Percentiles rank a stretch among this genome's conserved stretches.
phyloP scores from a whole-genome alignment of 1,140 invertebrate species.

The Nasonia vitripennis region DNA sequence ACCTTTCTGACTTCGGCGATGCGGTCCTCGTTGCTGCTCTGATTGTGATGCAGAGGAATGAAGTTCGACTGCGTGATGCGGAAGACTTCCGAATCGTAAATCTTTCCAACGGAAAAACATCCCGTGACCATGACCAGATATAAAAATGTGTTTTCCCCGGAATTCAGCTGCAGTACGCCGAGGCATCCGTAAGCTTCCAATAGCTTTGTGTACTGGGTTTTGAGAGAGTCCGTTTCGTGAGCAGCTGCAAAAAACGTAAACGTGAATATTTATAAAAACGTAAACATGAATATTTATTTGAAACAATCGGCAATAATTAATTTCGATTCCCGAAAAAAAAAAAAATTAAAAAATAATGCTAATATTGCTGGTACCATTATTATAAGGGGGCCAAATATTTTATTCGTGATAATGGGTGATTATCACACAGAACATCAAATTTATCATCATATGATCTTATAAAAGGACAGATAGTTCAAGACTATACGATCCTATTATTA shows the following conservation, averaged over 20 bases:
- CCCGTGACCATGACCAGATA: slow-evolving; percentile 96
- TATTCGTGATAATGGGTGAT: too few species aligned
- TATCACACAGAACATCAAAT: too few species aligned
- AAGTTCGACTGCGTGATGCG: slow-evolving; percentile 94
- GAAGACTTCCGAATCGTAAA: slow-evolving; percentile 94
- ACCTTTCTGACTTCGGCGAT: slow-evolving; percentile 89
- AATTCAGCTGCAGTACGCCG: slow-evolving; percentile 91
- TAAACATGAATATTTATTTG: too few species aligned
- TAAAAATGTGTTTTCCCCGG: slow-evolving; percentile 87
- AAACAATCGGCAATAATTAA: too few species aligned
- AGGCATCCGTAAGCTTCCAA: slow-evolving; percentile 95
- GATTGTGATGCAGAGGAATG: slow-evolving; percentile 88
- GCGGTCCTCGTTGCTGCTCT: slow-evolving; percentile 86
- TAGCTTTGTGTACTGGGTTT: slow-evolving; percentile 90
- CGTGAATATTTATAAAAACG: slow-evolving; percentile 47
- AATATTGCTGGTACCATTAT: too few species aligned
- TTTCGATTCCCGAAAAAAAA: too few species aligned
- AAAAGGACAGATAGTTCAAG: too few species aligned
- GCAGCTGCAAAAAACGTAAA: slow-evolving; percentile 73
- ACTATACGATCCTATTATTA: too few species aligned
- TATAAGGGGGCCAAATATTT: too few species aligned
- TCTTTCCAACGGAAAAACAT: slow-evolving; percentile 95
- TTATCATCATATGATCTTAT: too few species aligned
- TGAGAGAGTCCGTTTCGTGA: slow-evolving; percentile 91
- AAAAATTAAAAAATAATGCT: too few species aligned